Base-by-base conservation (phyloP, 2,113 vertebrate genomes). In the Polypterus bichir region DNA sequence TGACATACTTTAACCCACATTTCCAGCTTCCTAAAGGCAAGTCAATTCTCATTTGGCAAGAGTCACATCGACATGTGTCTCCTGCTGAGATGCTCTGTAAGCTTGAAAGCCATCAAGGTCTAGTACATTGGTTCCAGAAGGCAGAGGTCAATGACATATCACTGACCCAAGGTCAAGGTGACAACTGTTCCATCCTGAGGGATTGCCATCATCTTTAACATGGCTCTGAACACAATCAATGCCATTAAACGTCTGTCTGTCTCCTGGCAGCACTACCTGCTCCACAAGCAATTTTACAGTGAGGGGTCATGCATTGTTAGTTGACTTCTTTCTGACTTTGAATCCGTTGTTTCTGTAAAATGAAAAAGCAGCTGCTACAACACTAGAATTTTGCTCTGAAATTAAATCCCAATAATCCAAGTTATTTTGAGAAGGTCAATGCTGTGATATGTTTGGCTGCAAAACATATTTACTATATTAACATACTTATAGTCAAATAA, bases 1-100 rank as follows among this genome's bases (percentile, higher is more conserved):
- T 92, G 93, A 97, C 92, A 91, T 91, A 73, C 80, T 91, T 94
- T 94, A 95, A 93, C 91, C 83, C 77, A 80, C 83, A 78, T 93
- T 92, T 75, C 83, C 78, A 83, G 83, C 79, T 81, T 77, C 83
- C 83, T 71, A 75, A 71, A 65, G 76, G 64, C 77, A 77, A 86
- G 89, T 93, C 91, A 87, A 90, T 91, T 89, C 84, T 86, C 86
- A 89, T 92, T 90, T 90, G 79, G 83, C 79, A 78, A 85, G 78
- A 79, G 71, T 70, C 73, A 76, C 83, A 81, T 81, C 58, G 74
- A 79, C 73, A 71, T 65, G 48, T 68, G 78, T 81, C 75, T 80
- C 80, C 81, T 53, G 67, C 77, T 80, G 81, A 82, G 73, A 78
- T 72, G 73, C 83, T 79, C 67, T 46, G 73, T 76, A 73, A 74